These are phyloP conservation scores for Graptemys geographica DNA, from an alignment of 2,797 vertebrate species.

Conservation along the genomic window DNA sequence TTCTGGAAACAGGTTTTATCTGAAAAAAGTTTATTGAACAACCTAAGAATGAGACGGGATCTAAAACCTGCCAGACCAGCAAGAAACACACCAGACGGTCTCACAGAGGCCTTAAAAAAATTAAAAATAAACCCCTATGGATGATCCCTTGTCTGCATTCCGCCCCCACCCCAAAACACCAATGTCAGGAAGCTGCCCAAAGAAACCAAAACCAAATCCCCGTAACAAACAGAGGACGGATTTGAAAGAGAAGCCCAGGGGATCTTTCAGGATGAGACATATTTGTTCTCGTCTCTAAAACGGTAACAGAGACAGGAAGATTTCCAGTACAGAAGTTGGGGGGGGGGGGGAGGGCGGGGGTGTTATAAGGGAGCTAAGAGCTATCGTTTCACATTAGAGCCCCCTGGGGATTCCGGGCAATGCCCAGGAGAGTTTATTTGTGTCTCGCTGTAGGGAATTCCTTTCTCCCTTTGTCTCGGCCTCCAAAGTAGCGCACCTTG, in stretches of 20 bases:
- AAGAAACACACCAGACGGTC: background rate
- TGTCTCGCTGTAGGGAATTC: constrained; percentile 81
- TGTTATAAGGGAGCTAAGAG: background rate
- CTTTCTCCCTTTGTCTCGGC: constrained; percentile 84
- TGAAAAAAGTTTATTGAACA: background rate
- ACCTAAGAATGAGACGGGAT: background rate
- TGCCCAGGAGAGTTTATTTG: constrained; percentile 49
- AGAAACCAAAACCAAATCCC: background rate
- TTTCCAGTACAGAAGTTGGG: background rate
- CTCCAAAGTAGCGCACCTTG: constrained; percentile 88
- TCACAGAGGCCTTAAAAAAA: background rate
- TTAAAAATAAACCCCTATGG: background rate
- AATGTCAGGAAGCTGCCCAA: background rate
- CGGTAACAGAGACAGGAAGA: background rate
- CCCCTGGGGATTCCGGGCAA: background rate
- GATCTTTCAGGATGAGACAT: background rate
- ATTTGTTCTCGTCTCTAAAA: background rate
- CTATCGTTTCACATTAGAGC: background rate
- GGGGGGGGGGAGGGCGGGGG: background rate
- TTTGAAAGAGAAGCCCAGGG: background rate
- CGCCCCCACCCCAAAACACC: background rate
- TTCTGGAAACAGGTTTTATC: background rate
- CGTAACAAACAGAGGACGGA: background rate
- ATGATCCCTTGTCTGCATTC: background rate
- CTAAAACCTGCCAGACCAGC: background rate